phyloP scores from a whole-genome alignment of 2,797 vertebrate species.

The Scarus forsteni region DNA sequence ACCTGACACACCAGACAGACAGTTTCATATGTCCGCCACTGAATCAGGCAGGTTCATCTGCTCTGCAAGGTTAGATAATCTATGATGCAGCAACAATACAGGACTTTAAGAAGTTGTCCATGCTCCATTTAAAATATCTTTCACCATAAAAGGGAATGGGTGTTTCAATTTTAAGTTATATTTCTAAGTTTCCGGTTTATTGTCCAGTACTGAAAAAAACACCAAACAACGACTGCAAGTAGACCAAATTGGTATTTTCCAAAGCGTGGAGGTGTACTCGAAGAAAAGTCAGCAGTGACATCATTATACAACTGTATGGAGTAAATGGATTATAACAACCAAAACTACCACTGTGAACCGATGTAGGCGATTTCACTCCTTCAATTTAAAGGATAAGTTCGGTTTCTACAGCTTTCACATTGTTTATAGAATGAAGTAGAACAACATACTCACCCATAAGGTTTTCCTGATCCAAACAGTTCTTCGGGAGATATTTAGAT shows the following conservation, averaged over 20 bases:
- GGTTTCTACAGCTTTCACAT: no score
- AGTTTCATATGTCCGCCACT: no score
- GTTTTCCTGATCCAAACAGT: no score
- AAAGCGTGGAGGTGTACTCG: slow-evolving; percentile 23
- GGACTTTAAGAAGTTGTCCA: background rate
- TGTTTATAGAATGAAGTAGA: no score
- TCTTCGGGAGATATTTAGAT: no score
- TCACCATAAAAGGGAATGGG: background rate
- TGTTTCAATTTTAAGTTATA: slow-evolving; percentile 24
- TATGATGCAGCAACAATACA: slow-evolving; percentile 16
- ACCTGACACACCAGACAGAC: no score
- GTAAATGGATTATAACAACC: slow-evolving; percentile 49
- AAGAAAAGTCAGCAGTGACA: slow-evolving; percentile 25
- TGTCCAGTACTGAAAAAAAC: slow-evolving; percentile 43
- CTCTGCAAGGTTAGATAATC: no score
- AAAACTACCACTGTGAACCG: slow-evolving; percentile 26
- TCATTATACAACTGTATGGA: slow-evolving; percentile 42
- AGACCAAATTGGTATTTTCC: slow-evolving; percentile 30
- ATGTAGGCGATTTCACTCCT: slow-evolving; percentile 32
- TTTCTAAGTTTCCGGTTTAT: slow-evolving; percentile 29
- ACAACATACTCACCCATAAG: no score
- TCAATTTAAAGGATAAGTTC: no score
- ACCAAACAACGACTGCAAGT: slow-evolving; percentile 22
- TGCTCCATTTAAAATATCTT: background rate
- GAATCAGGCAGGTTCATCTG: no score